Evolutionary conservation across 2,888 invertebrate genomes (phyloP), one percentile per base, ranked within the genome.

Genomic region (Ganaspis brasiliensis): DNA sequence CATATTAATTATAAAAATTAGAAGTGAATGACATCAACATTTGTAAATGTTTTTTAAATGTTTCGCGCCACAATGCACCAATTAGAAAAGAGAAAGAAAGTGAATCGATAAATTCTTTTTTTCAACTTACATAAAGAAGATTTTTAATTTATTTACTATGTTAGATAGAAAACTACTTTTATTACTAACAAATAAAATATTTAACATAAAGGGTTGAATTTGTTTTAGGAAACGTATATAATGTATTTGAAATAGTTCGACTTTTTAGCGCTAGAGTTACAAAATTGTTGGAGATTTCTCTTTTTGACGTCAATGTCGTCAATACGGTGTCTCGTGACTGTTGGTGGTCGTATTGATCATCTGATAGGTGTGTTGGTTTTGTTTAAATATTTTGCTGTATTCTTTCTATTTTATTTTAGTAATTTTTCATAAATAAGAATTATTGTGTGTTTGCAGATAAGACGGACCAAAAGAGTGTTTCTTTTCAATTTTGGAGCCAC

Each of bases 271-370:
- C 24, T 40, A 67, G 67, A 45, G 45, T 40, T 14, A 35, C 6
- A 16, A 31, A 24, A 57, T 16, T 16, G n/a, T 31, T 45, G 21
- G n/a, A 45, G 24, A 52, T 67, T 67, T 67, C 67, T 67, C 67
- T 67, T 67, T 21, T 45, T 45, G 67, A 67, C 67, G 67, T 45
- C 45, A 67, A 45, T 24, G 19, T 4, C 9, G n/a, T 16, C 14
- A 31, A 31, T 31, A 21, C 40, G 21, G 24, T 45, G 67, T 67
- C 67, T 45, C 45, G 67, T 45, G 67, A 67, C 67, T 45, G 19
- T 52, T 16, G 52, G 16, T 52, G 16, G 67, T 59, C 57, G 67
- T 45, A 67, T 67, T 67, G 67, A 67, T 67, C 67, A 67, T 67
- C 67, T 67, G 67, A 67, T 67, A 40, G 40, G 40, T 52, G 24